Base-by-base conservation (phyloP, 2,113 vertebrate genomes). In the Cyprinus carpio region DNA sequence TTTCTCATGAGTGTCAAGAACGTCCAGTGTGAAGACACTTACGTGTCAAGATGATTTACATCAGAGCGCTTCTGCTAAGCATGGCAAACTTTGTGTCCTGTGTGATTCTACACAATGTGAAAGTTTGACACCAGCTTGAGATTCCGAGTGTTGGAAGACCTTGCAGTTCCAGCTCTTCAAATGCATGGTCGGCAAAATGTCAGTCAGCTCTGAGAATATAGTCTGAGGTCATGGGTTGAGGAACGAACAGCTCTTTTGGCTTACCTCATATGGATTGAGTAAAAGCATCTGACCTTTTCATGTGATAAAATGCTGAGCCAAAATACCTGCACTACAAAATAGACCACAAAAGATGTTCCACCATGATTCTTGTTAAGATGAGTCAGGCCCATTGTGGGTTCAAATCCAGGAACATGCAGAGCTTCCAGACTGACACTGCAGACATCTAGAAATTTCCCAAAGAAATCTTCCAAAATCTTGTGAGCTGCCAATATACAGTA, bases 41-140 rank as follows among this genome's bases (percentile, higher is more conserved):
- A 34, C 0, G 65, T 1, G 49, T 13, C 51, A 58, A 40, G 76
- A 20, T 23, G 23, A n/a, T 79, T 79, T 51, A 77, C 56, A 16
- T 62, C 31, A 4, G 7, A 62, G 12, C 7, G 7, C 40, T 40
- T 62, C 54, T 12, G 6, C 37, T 43, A 15, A 79, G 23, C 18
- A 58, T n/a, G 51, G 31, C 18, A 37, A 56, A 56, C 18, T 58
- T 18, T 20, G 49, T 54, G 27, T 76, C 27, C 5, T 18, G 27
- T 78, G 75, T 23, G 75, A 54, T 76, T 76, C 49, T 12, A 31
- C 49, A 76, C 75, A 20, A 12, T 54, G 27, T n/a, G 75, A 78
- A 29, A 62, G 77, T 79, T 27, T 62, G 56, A 62, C 77, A 62
- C 77, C 77, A 25, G 54, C 23, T 79, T 40, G 77, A 40, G 34